Base-by-base conservation (phyloP, 2,113 vertebrate genomes). In the Channa maculata region DNA sequence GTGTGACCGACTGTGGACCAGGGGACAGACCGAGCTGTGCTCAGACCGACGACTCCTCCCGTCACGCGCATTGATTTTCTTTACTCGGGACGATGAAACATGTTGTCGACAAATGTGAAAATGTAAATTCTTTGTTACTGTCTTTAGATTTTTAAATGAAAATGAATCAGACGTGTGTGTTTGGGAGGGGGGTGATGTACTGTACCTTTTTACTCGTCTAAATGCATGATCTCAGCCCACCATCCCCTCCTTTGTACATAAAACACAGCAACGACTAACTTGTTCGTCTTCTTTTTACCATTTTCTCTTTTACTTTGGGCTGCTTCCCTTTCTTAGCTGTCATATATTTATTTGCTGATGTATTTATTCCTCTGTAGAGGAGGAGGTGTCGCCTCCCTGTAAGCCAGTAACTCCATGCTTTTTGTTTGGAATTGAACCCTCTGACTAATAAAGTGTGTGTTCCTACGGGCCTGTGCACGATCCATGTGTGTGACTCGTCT, bases 401-500 rank as follows among this genome's bases (percentile, higher is more conserved):
- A 60, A 86, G 86, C 89, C 89, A 57, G 84, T 86, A 66, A 78
- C 59, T 54, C 74, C 75, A 80, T 91, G 84, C 71, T 87, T 89
- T 87, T 66, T 62, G 52, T 87, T 66, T 62, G 52, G 61, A 57
- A 65, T 37, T 73, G 64, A 78, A 60, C 78, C 80, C 66, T 65
- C 77, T 76, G 73, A 85, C 78, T 43, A 91, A 87, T 89, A 91
- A 92, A 93, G 94, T 93, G 94, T 94, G 94, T 92, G 85, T 92
- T 93, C 89, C 88, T 82, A 72, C 59, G 82, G 85, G 85, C 88
- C 89, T 86, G 85, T 75, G 77, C 65, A 80, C 71, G 12, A 71
- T 72, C 57, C 11, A 38, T 67, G 79, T 84, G 78, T 93, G 54
- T 67, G 41, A 24, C 24, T 82, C 66, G 37, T 91, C 49, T 75